Base-by-base conservation (phyloP, 2,888 invertebrate species). In the Notodonta dromedarius region DNA sequence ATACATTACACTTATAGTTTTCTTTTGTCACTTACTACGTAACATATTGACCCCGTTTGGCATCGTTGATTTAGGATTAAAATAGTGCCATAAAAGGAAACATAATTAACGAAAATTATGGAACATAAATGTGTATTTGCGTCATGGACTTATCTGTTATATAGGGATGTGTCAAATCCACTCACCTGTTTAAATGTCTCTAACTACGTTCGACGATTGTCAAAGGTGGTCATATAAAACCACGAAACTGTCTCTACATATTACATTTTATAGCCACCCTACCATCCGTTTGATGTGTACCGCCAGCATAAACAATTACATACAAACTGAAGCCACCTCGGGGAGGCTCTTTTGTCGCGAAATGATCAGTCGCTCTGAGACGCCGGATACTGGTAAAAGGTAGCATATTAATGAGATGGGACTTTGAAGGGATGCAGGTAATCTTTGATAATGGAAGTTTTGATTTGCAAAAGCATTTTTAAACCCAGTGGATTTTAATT, bases 231-330 rank as follows among this genome's bases (percentile, higher is more conserved):
- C 11, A 9, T 1, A 42, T 9, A 11, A 12, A 42, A n/a, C n/a
- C n/a, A n/a, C n/a, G n/a, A n/a, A n/a, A 12, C 6, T 11, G 9
- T 12, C 42, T 42, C 42, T 7, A 35, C 35, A 35, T 35, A 35
- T 35, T 35, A 5, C 1, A 6, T 35, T 35, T 6, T 59, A 67
- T 71, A 14, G 82, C 69, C 80, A 80, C 79, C 74, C 67, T 81
- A 82, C 67, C 56, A 53, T 63, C 61, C 66, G 75, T 86, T 86
- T 84, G 84, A 85, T 76, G 84, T 77, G 77, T 59, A 62, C 83
- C 80, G 78, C 80, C 80, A 83, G 81, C 86, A 85, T 87, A 90
- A 91, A 91, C 90, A 91, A 91, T 90, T 83, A 86, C 84, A 88
- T 80, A 79, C 79, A 83, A 82, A 84, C 85, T 79, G 82, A 85